These are phyloP conservation scores for Melanaphis sacchari DNA, from an alignment of 1,140 invertebrate species.

Conservation along the genomic window DNA sequence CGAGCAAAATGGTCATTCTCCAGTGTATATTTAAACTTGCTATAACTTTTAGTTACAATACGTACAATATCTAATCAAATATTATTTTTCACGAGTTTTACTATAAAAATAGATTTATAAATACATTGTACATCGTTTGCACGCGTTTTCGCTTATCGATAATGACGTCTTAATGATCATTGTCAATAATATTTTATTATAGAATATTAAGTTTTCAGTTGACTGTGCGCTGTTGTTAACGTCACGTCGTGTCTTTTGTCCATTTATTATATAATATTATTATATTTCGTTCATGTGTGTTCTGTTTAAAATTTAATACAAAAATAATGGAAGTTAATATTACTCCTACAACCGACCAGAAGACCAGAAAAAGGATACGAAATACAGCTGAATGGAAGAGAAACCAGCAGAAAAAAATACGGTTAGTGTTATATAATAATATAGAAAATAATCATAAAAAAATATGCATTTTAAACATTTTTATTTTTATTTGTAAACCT, in stretches of 20 bases:
- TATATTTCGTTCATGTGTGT: background rate
- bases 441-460: background rate
- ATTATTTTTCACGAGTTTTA: too few relatives aligned
- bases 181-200: conserved; percentile 18
- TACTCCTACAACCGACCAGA: background rate
- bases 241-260: background rate
- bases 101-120: too few relatives aligned
- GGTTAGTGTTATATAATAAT: background rate
- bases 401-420: conserved; percentile 12
- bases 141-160: background rate
- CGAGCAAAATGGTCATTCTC: too few relatives aligned
- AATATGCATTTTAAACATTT: background rate
- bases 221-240: background rate
- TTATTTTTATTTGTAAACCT: too few relatives aligned
- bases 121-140: background rate
- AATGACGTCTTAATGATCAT: conserved; percentile 22
- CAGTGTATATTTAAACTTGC: too few relatives aligned
- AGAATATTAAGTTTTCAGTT: conserved; percentile 11
- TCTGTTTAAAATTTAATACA: conserved; percentile 13
- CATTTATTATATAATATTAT: background rate
- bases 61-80: too few relatives aligned
- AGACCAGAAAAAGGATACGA: background rate
- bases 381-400: background rate
- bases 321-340: conserved; percentile 8
- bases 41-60: too few relatives aligned